A percentile compares a stretch with the other conserved stretches of the same genome.
Conservation (phyloP, 2,888 invertebrate species). For the Dryococelus australis region DNA sequence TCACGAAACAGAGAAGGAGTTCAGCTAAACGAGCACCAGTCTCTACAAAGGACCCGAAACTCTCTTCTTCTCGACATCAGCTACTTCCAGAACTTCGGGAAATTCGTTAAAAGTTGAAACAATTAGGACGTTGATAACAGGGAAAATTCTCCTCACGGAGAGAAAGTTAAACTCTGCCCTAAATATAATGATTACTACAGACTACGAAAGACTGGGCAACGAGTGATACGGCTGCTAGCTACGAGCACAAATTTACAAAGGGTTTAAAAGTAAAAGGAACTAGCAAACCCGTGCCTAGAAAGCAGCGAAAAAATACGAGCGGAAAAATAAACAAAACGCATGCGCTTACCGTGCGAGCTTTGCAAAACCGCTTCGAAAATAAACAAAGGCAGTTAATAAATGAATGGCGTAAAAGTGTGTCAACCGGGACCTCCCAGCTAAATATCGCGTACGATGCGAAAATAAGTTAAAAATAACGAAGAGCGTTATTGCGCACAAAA, state of each 20-base stretch:
- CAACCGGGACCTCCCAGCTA: neutral
- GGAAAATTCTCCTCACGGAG: no score
- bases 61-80: no score
- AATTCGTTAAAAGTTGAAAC: no score
- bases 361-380: neutral
- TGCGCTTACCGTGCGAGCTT: neutral
- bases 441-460: neutral
- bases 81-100: no score
- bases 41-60: no score
- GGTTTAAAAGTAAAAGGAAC: neutral
- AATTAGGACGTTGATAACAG: no score
- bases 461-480: conserved; percentile 11
- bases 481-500: neutral
- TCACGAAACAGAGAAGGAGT: no score
- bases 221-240: neutral
- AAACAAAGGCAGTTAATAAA: conserved; percentile 9
- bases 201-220: neutral
- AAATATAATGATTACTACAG: no score
- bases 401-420: neutral
- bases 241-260: neutral
- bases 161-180: no score
- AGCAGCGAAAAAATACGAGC: neutral
- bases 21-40: no score
- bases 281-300: neutral
- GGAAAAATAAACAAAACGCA: neutral